Evolutionary conservation across 92 coral and sea anemone species (phyloP).

Genomic region (Meandrina meandrites): DNA sequence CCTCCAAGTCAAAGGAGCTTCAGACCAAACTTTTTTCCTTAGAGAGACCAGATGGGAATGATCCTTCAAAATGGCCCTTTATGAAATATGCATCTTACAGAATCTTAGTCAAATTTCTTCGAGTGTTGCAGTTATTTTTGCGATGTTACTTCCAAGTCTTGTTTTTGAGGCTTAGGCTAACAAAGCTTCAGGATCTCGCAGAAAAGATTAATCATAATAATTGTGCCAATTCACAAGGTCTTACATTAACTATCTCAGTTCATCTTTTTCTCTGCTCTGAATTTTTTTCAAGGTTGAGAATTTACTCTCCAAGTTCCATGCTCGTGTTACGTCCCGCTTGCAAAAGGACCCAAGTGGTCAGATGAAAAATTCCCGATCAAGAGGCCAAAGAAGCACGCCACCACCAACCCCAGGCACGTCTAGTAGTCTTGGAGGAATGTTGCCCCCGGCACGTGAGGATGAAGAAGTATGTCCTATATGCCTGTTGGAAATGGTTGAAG

Average conservation of each 20-base stretch:
- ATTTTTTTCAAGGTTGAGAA: slow-evolving; percentile 77
- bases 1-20: neutral
- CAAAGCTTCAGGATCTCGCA: no score
- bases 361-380: slow-evolving; percentile 49
- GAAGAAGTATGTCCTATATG: slow-evolving; percentile 97
- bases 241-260: no score
- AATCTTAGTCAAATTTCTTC: no score
- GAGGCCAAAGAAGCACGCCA: slow-evolving; percentile 60
- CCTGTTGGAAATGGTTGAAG: slow-evolving; percentile 97
- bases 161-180: no score
- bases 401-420: slow-evolving; percentile 68
- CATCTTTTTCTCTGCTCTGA: neutral
- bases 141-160: no score
- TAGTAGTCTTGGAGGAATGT: slow-evolving; percentile 33
- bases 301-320: slow-evolving; percentile 83
- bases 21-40: neutral
- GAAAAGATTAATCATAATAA: no score
- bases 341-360: slow-evolving; percentile 52
- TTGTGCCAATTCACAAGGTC: no score
- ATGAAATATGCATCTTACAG: no score
- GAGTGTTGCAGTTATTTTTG: no score
- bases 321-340: slow-evolving; percentile 83
- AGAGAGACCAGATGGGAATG: no score
- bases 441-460: slow-evolving; percentile 67
- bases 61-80: no score